Evolutionary conservation across 2,113 vertebrate species (phyloP).

Genomic region (Leucosticte australis): DNA sequence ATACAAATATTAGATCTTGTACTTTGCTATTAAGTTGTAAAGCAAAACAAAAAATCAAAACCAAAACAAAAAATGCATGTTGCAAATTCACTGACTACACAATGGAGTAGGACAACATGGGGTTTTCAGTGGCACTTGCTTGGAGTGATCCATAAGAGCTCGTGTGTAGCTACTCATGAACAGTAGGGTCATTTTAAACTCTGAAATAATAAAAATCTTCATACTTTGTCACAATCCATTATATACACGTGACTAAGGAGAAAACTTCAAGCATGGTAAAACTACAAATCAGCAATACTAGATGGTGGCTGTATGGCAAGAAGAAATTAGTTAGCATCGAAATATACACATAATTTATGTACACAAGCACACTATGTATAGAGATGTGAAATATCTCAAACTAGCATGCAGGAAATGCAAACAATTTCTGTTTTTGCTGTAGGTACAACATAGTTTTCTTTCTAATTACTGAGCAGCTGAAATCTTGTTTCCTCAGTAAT

Average conservation of each 20-base stretch:
- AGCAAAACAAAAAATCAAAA: not conserved
- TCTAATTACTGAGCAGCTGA: slow-evolving; percentile 66
- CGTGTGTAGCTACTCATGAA: not conserved
- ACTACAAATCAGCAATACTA: not conserved
- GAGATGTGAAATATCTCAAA: slow-evolving; percentile 27
- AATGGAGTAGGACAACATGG: not conserved
- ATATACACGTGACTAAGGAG: not conserved
- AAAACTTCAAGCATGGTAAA: not conserved
- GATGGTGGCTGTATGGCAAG: not conserved
- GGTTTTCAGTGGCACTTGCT: not conserved
- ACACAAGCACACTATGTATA: not conserved
- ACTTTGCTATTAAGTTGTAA: not conserved
- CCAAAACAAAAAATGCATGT: not conserved
- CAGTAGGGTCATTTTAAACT: not conserved
- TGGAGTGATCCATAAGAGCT: not conserved
- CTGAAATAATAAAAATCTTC: not conserved
- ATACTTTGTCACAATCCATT: not conserved
- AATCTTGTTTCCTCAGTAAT: slow-evolving; percentile 69
- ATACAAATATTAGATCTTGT: not conserved
- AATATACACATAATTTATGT: not conserved
- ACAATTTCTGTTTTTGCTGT: slow-evolving; percentile 43
- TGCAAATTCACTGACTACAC: not conserved
- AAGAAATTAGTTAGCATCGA: not conserved
- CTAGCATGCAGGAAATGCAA: slow-evolving; percentile 55
- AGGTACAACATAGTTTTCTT: slow-evolving; percentile 48